A percentile compares a stretch with the other conserved stretches of the same genome.
Evolutionary conservation across 2,888 invertebrate genomes (phyloP).

Genomic region (Yponomeuta cagnagella): DNA sequence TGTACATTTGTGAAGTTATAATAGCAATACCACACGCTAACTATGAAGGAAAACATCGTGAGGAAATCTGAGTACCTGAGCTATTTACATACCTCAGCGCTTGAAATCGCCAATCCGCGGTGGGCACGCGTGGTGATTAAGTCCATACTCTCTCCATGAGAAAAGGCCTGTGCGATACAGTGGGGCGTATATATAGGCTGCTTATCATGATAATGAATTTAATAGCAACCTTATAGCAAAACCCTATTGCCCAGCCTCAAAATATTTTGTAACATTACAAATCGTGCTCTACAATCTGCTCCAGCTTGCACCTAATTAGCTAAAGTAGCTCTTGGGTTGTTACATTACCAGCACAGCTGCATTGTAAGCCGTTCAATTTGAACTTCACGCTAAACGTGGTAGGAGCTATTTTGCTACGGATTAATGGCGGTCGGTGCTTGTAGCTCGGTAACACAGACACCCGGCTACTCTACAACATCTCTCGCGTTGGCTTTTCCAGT

Average conservation of each 20-base stretch:
- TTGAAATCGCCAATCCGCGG: too few relatives aligned
- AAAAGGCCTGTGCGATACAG: too few relatives aligned
- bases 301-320: slow-evolving; percentile 19
- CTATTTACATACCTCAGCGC: too few relatives aligned
- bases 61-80: too few relatives aligned
- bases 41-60: too few relatives aligned
- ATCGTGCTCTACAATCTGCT: slow-evolving; percentile 9
- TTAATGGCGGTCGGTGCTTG: background rate
- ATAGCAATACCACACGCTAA: too few relatives aligned
- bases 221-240: background rate
- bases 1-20: too few relatives aligned
- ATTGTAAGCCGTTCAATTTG: background rate
- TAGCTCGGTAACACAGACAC: background rate
- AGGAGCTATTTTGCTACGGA: background rate
- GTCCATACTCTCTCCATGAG: too few relatives aligned
- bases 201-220: too few relatives aligned
- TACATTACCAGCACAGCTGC: slow-evolving; percentile 13
- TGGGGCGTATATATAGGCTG: too few relatives aligned
- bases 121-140: too few relatives aligned
- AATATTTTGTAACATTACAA: slow-evolving; percentile 5
- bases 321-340: slow-evolving; percentile 16
- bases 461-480: background rate
- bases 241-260: background rate
- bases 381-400: background rate
- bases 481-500: slow-evolving; percentile 3